Conservation (phyloP, 2,797 vertebrate genomes). For the Anniella stebbinsi region DNA sequence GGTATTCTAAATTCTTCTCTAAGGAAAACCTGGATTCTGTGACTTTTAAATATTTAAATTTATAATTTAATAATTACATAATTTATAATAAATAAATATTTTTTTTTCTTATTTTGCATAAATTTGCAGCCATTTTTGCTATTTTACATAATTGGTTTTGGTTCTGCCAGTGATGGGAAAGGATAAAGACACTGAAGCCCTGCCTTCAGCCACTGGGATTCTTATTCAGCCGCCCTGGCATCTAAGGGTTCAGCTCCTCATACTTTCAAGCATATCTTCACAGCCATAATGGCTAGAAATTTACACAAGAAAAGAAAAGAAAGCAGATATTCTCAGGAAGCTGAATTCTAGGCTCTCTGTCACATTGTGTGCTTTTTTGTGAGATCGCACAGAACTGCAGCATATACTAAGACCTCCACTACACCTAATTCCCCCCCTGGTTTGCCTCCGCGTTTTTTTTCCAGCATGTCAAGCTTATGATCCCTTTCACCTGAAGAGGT, state of each 20-base stretch:
- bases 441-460: too few relatives aligned
- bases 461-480: too few relatives aligned
- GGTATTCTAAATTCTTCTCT: neutral
- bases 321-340: neutral
- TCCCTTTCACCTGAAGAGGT: too few relatives aligned
- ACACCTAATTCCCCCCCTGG: too few relatives aligned
- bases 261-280: neutral
- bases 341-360: neutral
- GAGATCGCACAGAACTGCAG: neutral
- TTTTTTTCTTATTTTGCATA: neutral
- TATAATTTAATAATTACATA: too few relatives aligned
- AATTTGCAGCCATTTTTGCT: neutral
- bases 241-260: neutral
- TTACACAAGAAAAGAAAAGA: too few relatives aligned
- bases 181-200: neutral
- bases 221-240: neutral
- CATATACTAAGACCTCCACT: too few relatives aligned
- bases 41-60: too few relatives aligned
- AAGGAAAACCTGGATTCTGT: neutral
- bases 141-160: neutral
- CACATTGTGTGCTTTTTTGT: neutral
- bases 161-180: neutral
- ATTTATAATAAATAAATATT: neutral
- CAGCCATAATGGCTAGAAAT: too few relatives aligned
- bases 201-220: neutral